Conservation (phyloP, 2,797 vertebrate genomes). For the Pseudochromis fuscus region DNA sequence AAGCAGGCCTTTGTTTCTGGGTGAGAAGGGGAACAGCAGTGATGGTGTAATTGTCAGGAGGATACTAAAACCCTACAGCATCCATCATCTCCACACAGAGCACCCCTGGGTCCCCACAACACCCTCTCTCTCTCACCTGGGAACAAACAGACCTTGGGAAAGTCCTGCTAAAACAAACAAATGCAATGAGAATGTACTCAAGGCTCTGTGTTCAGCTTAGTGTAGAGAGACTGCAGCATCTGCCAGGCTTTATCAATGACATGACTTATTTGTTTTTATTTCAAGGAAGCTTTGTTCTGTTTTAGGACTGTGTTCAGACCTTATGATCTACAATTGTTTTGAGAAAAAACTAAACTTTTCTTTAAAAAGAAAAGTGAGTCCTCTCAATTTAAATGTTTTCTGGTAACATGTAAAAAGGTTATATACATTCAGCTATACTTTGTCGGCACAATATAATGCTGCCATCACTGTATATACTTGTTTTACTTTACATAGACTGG, state of each 20-base stretch:
- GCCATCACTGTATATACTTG: too few relatives aligned
- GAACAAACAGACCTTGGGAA: conserved; percentile 44
- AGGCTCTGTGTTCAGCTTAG: conserved; percentile 16
- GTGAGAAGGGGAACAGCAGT: conserved; percentile 34
- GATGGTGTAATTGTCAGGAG: conserved; percentile 68
- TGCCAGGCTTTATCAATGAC: not conserved
- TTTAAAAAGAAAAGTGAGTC: too few relatives aligned
- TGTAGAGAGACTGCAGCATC: conserved; percentile 18
- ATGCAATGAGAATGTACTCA: conserved; percentile 22
- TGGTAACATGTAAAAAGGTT: too few relatives aligned
- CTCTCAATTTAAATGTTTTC: too few relatives aligned
- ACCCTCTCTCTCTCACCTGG: conserved; percentile 44
- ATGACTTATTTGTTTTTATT: conserved; percentile 21
- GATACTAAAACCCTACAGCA: conserved; percentile 60
- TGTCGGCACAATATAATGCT: too few relatives aligned
- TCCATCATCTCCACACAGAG: conserved; percentile 67
- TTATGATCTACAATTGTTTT: too few relatives aligned
- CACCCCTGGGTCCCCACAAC: conserved; percentile 47
- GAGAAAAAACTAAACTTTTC: too few relatives aligned
- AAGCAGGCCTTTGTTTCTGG: conserved; percentile 54
- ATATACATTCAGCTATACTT: too few relatives aligned
- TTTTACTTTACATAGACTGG: too few relatives aligned
- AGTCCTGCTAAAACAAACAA: conserved; percentile 32
- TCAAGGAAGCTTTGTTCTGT: not conserved
- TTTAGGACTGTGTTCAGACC: not conserved